Conservation (phyloP, 2,797 vertebrate genomes). For the Hypotaenidia okinawae region DNA sequence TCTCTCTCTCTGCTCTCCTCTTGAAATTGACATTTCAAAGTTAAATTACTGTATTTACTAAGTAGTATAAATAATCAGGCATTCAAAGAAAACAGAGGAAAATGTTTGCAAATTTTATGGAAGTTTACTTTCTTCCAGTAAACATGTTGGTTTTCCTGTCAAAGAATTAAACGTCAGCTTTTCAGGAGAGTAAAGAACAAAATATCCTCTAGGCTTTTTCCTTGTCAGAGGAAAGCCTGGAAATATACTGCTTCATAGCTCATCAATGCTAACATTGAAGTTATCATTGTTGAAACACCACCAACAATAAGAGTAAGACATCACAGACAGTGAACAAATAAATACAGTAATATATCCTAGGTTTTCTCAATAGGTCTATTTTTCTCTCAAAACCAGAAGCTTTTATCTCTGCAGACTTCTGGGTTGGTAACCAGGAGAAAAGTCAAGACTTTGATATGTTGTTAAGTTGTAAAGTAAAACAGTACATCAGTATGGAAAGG, state of each 20-base stretch:
- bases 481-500: background rate
- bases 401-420: background rate
- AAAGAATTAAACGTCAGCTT: background rate
- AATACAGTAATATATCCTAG: accelerated
- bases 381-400: background rate
- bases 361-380: background rate
- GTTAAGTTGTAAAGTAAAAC: background rate
- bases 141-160: background rate
- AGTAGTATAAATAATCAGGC: background rate
- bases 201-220: background rate
- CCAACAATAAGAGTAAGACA: background rate
- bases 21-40: background rate
- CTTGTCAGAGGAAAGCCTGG: background rate
- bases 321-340: background rate
- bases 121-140: background rate
- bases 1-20: background rate
- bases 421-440: background rate
- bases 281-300: background rate
- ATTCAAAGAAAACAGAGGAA: background rate
- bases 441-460: background rate
- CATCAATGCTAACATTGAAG: background rate
- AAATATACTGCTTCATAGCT: background rate
- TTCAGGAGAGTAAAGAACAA: background rate
- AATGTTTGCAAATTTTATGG: background rate
- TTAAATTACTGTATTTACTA: background rate